Conservation (phyloP, 2,113 vertebrate genomes). For the Apus apus region DNA sequence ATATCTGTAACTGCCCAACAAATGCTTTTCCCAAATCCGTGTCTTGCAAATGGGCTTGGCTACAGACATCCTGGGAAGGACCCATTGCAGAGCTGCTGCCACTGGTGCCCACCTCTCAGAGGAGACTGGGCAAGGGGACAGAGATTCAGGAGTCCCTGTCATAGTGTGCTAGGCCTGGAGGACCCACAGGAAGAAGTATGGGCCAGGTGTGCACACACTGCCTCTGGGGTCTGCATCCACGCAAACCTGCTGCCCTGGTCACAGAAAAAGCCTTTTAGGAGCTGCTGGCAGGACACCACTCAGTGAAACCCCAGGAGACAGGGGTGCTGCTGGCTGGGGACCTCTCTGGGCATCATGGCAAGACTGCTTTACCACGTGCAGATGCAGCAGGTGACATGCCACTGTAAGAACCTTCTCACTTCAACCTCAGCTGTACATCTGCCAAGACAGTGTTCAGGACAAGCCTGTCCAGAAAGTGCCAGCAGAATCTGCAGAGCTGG, state of each 20-base stretch:
- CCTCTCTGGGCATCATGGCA: neutral
- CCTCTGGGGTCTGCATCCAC: neutral
- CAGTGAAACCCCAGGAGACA: neutral
- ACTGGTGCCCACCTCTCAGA: neutral
- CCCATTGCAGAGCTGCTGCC: neutral
- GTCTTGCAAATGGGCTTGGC: neutral
- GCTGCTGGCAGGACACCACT: neutral
- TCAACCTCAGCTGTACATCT: neutral
- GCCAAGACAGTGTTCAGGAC: neutral
- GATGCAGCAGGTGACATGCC: neutral
- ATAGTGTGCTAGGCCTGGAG: rapidly evolving
- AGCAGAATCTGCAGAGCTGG: neutral
- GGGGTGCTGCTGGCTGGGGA: neutral
- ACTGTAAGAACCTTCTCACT: neutral
- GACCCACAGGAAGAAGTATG: neutral
- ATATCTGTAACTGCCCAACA: neutral
- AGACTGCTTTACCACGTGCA: neutral
- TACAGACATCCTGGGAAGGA: neutral
- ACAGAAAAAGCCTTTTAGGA: neutral
- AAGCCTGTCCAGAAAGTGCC: neutral
- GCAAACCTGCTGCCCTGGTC: neutral
- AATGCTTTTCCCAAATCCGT: neutral
- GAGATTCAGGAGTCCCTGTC: neutral
- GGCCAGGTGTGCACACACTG: neutral
- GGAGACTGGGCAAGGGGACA: neutral